These are phyloP conservation scores for Caenorhabditis sp. DNA, from an alignment of 2,888 invertebrate genomes.

Conservation along the genomic window DNA sequence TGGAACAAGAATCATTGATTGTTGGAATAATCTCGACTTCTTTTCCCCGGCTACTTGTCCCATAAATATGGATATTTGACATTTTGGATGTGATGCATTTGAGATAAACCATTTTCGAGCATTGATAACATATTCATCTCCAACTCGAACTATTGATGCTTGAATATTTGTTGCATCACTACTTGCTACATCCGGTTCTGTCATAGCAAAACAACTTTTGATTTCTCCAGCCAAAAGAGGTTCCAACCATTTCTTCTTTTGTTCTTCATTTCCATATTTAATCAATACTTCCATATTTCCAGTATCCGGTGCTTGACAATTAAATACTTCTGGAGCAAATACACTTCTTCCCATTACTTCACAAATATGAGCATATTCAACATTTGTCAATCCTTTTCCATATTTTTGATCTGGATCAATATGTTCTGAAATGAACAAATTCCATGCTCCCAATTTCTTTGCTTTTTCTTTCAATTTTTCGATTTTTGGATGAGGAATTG, in stretches of 20 bases:
- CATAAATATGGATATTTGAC: conserved; percentile 74
- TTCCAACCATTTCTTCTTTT: conserved; percentile 67
- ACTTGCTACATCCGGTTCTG: conserved; percentile 72
- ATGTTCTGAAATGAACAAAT: conserved; percentile 73
- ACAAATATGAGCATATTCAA: conserved; percentile 74
- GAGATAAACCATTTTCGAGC: conserved; percentile 75
- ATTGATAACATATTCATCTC: conserved; percentile 73
- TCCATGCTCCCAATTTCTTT: conserved; percentile 72
- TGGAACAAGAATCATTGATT: conserved; percentile 74
- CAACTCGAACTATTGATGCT: conserved; percentile 72
- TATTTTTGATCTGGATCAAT: conserved; percentile 71
- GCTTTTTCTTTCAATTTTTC: conserved; percentile 72
- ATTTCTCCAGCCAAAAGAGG: conserved; percentile 73
- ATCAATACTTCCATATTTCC: conserved; percentile 74
- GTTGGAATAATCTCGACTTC: conserved; percentile 72
- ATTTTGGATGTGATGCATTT: conserved; percentile 73
- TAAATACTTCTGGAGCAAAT: conserved; percentile 73
- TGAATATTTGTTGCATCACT: conserved; percentile 75
- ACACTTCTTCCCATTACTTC: conserved; percentile 73
- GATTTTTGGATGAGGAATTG: conserved; percentile 68
- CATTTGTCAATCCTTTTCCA: conserved; percentile 72
- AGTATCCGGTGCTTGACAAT: conserved; percentile 74
- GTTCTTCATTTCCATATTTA: conserved; percentile 73
- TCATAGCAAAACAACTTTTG: conserved; percentile 73
- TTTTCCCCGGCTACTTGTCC: conserved; percentile 71